phyloP scores from a whole-genome alignment of 2,113 vertebrate genomes.

The Hiodon alosoides region DNA sequence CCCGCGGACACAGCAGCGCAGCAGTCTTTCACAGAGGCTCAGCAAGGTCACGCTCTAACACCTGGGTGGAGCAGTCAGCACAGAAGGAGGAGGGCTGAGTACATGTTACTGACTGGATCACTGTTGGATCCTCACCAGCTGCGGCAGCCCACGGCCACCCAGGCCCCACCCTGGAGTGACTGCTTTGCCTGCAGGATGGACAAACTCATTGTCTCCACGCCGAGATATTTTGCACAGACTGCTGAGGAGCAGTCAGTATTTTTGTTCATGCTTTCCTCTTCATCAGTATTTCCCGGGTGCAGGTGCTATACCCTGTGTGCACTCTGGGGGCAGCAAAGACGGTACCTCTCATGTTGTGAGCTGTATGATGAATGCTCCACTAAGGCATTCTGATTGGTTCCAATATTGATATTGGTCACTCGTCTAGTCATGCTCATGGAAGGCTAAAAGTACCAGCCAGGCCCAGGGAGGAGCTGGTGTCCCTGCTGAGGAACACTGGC shows the following conservation, averaged over 20 bases:
- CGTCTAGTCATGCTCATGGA: constrained; percentile 31
- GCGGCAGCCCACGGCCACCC: no score
- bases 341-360: constrained; percentile 45
- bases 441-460: constrained; percentile 16
- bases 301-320: constrained; percentile 1
- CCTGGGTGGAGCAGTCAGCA: constrained; percentile 7
- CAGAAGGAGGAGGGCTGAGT: not conserved
- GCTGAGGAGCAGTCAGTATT: not conserved
- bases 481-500: constrained; percentile 54
- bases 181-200: not conserved
- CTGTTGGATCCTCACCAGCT: not conserved
- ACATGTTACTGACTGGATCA: not conserved
- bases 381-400: constrained; percentile 61
- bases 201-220: not conserved
- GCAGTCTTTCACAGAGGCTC: constrained; percentile 65
- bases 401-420: constrained; percentile 32
- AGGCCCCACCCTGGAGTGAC: no score
- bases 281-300: not conserved
- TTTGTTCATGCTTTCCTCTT: not conserved
- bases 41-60: constrained; percentile 75
- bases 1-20: constrained; percentile 62
- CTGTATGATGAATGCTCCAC: constrained; percentile 56
- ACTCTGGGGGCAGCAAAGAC: constrained; percentile 45
- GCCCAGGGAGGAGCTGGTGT: constrained; percentile 41
- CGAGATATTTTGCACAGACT: constrained; percentile 27